Base-by-base conservation (phyloP, 1,140 invertebrate species). In the Macrosteles quadrilineatus region DNA sequence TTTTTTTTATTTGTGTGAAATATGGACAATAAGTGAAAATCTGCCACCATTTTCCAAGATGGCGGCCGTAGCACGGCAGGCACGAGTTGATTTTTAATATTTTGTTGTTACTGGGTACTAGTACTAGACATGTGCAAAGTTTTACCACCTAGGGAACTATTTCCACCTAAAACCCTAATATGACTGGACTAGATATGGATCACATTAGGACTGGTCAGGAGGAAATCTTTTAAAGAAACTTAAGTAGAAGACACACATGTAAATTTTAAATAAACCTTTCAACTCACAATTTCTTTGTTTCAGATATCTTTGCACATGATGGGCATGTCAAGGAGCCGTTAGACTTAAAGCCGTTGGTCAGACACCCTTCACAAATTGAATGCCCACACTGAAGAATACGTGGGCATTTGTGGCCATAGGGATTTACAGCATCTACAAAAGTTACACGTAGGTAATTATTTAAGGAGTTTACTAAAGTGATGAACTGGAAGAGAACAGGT, bases 341-440 rank as follows among this genome's bases (percentile, higher is more conserved):
- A 43, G 36, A 73, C n/a, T 64, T 59, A 14, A 3, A 3, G n/a
- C 31, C 1, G 0, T 0, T 32, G 11, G 72, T 74, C 12, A 75
- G 19, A 72, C 82, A 83, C 12, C 62, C 69, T 23, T 77, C 72
- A 66, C 82, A 84, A 62, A 80, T 70, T 1, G 78, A 23, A 74
- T 83, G 83, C 4, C 82, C 81, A 73, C 83, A 84, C 2, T 73
- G 62, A 45, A 82, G 71, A 12, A 82, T 70, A 9, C 83, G 74
- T 3, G 82, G 82, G 36, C 36, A 17, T 43, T 43, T 43, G 36
- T 43, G 9, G 9, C 36, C 36, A 43, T n/a, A n/a, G n/a, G n/a
- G n/a, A n/a, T n/a, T n/a, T n/a, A n/a, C n/a, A n/a, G n/a, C n/a
- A n/a, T n/a, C n/a, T n/a, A n/a, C n/a, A 43, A 9, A 11, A 43